Percentiles rank a stretch among this genome's conserved stretches.
Conservation (phyloP, 2,888 invertebrate genomes). For the Fissipunctia ypsillon region DNA sequence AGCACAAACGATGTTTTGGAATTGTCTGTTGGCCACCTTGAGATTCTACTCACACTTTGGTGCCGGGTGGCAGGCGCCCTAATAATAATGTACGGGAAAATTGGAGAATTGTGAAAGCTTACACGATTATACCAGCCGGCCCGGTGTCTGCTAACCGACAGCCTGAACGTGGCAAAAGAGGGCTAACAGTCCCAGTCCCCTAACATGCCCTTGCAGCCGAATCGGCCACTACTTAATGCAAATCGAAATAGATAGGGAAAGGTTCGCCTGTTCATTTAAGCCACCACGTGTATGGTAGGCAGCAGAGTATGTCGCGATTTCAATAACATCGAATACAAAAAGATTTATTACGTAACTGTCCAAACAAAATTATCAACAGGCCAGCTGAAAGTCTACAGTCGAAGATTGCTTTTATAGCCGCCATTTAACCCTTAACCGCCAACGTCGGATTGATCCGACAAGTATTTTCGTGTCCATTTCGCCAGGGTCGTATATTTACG, state of each 20-base stretch:
- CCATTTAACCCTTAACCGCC: no score
- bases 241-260: not conserved
- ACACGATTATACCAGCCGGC: no score
- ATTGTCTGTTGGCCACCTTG: slow-evolving; percentile 1
- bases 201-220: no score
- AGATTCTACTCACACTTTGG: not conserved
- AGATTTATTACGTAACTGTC: slow-evolving; percentile 26
- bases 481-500: no score
- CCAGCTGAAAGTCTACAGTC: not conserved
- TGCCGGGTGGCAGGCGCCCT: no score
- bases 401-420: not conserved
- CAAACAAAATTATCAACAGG: not conserved
- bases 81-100: not conserved
- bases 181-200: not conserved
- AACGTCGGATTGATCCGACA: no score
- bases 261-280: not conserved
- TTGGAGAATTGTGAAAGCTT: not conserved
- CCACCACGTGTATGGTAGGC: no score
- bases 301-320: slow-evolving; percentile 31
- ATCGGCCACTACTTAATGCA: not conserved
- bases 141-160: not conserved
- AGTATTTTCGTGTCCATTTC: no score
- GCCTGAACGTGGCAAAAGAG: not conserved
- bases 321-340: slow-evolving; percentile 8
- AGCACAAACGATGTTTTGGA: slow-evolving; percentile 48